Evolutionary conservation across 2,888 invertebrate genomes (phyloP), one percentile per base, ranked within the genome.

Genomic region (Pollenia griseotomentosa): DNA sequence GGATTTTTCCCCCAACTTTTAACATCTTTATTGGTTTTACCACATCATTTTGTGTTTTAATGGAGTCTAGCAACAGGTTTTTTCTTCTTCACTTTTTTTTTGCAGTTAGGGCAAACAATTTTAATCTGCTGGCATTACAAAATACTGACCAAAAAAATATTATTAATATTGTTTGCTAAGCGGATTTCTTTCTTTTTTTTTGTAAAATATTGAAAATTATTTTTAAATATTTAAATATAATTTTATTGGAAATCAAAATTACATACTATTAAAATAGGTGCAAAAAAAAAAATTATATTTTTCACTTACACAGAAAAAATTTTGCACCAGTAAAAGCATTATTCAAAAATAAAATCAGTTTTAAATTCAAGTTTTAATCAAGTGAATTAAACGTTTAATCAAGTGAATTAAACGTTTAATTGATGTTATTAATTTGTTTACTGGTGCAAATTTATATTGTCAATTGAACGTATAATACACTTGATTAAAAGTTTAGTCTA

Each of bases 21-120:
- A 61, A 82, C 82, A 86, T 86, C 82, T 65, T 83, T 57, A 51
- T 74, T 40, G 57, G 14, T 61, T 48, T 66, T 40, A 40, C 16
- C 59, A 68, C 77, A 77, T 61, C 42, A 44, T 65, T 83, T 66
- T 70, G 75, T 70, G 8, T 70, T 77, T 74, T 51, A 42, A 71
- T 65, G 57, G 51, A 73, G 73, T 42, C 74, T 23, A 11, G 53
- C 82, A 82, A 79, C 82, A 86, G 78, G 86, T 86, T 82, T 77
- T 61, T 23, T 23, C 23, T 23, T 48, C 51, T 46, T 77, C 6
- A 46, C 33, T 0, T 65, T 40, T 48, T 8, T 59, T 33, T 63
- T 40, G 2, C 14, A 44, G 8, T 53, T 65, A 51, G 16, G 53
- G 16, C 40, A 82, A 75, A 48, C 68, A 53, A 68, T 77, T 65